Conservation (phyloP, 1,140 invertebrate species). For the Polyergus mexicanus region DNA sequence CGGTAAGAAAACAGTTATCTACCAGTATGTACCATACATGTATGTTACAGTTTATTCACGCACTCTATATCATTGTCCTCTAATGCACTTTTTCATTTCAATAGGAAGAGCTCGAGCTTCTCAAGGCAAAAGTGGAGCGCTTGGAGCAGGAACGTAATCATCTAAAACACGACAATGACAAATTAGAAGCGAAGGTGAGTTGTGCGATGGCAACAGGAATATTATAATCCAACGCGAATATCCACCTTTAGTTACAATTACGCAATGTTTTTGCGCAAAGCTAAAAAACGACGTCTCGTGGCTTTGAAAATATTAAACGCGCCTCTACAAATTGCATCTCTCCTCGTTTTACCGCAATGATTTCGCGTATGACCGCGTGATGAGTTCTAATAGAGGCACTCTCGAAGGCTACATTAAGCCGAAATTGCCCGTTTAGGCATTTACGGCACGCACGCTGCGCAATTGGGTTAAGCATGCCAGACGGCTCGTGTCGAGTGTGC, state of each 20-base stretch:
- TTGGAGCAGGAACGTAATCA: conserved; percentile 94
- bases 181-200: conserved; percentile 95
- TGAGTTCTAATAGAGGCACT: conserved; percentile 53
- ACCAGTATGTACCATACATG: background rate
- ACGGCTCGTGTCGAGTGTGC: conserved; percentile 56
- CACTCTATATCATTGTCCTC: background rate
- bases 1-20: conserved; percentile 86
- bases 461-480: conserved; percentile 76
- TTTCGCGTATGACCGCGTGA: conserved; percentile 52
- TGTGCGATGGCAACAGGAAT: background rate
- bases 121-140: conserved; percentile 94
- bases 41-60: background rate
- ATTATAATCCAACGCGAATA: conserved; percentile 8
- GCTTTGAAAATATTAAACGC: background rate
- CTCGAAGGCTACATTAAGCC: conserved; percentile 48
- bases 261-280: background rate
- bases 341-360: conserved; percentile 33
- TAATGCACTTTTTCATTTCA: conserved; percentile 27
- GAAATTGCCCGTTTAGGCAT: conserved; percentile 42
- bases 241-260: background rate
- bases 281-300: background rate
- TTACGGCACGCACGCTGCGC: conserved; percentile 56
- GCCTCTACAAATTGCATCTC: conserved; percentile 6
- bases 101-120: conserved; percentile 94
- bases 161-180: conserved; percentile 95